Conservation (phyloP, 1,140 invertebrate species). For the Trachymyrmex septentrionalis region DNA sequence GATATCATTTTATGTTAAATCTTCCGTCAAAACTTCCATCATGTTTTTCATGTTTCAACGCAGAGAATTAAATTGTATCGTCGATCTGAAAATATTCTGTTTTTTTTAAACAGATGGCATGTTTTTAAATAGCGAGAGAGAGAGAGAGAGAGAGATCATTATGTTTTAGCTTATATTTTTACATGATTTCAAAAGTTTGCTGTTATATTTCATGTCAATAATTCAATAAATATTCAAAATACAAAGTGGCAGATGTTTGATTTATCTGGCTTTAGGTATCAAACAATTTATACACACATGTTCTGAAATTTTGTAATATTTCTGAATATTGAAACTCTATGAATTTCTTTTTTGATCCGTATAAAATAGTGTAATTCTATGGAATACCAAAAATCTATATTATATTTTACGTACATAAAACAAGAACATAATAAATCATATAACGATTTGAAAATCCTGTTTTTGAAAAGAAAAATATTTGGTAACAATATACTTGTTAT, state of each 20-base stretch:
- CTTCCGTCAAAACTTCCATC: neutral
- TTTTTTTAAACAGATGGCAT: neutral
- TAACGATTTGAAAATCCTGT: neutral
- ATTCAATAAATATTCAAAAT: conserved; percentile 1
- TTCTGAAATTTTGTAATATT: neutral
- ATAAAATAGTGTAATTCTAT: neutral
- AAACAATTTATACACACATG: neutral
- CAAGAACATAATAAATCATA: conserved; percentile 9
- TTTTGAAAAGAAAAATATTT: neutral
- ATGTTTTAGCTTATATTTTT: conserved; percentile 4
- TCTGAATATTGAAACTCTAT: neutral
- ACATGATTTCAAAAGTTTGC: neutral
- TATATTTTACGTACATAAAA: neutral
- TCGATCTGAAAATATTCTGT: neutral
- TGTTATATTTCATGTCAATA: conserved; percentile 23
- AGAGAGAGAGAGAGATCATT: neutral
- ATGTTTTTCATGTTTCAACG: neutral
- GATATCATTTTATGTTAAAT: neutral
- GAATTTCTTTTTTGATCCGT: neutral
- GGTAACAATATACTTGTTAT: neutral
- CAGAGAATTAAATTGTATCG: neutral
- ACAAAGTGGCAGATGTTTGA: neutral
- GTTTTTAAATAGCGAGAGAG: neutral
- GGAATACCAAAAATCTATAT: neutral
- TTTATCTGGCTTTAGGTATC: neutral